phyloP scores from a whole-genome alignment of 2,113 vertebrate genomes.

The Muntiacus reevesi region DNA sequence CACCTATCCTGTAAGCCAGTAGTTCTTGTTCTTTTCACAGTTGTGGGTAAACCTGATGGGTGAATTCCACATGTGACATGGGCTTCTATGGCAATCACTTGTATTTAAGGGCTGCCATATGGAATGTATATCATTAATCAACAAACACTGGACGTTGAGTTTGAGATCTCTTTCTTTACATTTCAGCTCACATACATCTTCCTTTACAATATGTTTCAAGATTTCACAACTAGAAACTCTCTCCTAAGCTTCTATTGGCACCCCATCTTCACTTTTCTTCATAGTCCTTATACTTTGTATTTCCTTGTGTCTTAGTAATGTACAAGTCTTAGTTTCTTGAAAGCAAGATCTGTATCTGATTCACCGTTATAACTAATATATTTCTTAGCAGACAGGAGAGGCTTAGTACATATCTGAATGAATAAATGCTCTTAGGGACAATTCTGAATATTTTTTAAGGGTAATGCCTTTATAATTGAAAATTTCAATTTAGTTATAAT shows the following conservation, averaged over 20 bases:
- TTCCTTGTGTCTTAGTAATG: conserved; percentile 11
- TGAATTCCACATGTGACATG: neutral
- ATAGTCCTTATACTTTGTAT: neutral
- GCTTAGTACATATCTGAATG: neutral
- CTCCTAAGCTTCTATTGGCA: neutral
- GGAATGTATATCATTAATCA: neutral
- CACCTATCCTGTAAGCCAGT: neutral
- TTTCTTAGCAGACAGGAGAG: neutral
- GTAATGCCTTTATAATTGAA: conserved; percentile 20
- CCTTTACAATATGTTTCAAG: neutral
- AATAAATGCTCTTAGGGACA: neutral
- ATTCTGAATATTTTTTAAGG: conserved; percentile 22
- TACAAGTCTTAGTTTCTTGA: conserved; percentile 23
- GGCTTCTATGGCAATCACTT: neutral
- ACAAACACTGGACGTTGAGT: neutral
- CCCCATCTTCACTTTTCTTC: neutral
- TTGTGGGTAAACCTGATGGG: neutral
- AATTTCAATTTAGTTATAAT: neutral
- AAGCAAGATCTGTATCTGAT: neutral
- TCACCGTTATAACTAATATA: neutral
- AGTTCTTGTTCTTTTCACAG: neutral
- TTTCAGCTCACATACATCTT: neutral
- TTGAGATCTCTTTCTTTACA: conserved; percentile 19
- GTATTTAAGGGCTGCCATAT: neutral
- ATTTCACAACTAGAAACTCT: neutral